Percentiles rank a stretch among this genome's conserved stretches.
phyloP scores from a whole-genome alignment of 2,113 vertebrate species.

The Equus quagga region DNA sequence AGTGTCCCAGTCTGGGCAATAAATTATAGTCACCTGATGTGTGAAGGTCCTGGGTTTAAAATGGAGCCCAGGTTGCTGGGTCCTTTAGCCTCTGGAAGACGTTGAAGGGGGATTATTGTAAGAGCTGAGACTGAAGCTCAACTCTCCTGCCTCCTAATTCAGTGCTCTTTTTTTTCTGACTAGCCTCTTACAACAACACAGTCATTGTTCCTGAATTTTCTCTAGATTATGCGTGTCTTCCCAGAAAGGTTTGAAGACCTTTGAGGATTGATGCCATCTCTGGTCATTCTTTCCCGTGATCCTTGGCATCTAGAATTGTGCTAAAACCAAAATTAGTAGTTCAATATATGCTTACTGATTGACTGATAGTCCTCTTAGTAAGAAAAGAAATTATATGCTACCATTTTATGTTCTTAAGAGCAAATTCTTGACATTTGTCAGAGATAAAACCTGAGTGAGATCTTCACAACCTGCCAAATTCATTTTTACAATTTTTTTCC shows the following conservation, averaged over 20 bases:
- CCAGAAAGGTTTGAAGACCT: background rate
- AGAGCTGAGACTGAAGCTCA: background rate
- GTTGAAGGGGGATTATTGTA: background rate
- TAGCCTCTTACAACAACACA: background rate
- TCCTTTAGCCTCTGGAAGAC: background rate
- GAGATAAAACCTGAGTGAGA: background rate
- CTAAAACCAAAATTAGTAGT: background rate
- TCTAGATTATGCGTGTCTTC: background rate
- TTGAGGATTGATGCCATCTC: background rate
- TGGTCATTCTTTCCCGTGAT: background rate
- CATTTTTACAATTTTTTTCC: background rate
- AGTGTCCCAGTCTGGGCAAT: background rate
- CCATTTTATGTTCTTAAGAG: constrained; percentile 20
- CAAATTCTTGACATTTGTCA: background rate
- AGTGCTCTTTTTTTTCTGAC: background rate
- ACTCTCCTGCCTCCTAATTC: background rate
- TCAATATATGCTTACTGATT: background rate
- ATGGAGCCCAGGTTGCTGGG: background rate
- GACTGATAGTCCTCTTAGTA: background rate
- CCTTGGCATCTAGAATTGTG: background rate
- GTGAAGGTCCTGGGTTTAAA: background rate
- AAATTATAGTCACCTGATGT: background rate
- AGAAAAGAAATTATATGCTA: background rate
- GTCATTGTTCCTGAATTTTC: background rate
- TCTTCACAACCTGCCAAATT: background rate